phyloP scores from a whole-genome alignment of 2,888 invertebrate genomes.

The Brenthis daphne region DNA sequence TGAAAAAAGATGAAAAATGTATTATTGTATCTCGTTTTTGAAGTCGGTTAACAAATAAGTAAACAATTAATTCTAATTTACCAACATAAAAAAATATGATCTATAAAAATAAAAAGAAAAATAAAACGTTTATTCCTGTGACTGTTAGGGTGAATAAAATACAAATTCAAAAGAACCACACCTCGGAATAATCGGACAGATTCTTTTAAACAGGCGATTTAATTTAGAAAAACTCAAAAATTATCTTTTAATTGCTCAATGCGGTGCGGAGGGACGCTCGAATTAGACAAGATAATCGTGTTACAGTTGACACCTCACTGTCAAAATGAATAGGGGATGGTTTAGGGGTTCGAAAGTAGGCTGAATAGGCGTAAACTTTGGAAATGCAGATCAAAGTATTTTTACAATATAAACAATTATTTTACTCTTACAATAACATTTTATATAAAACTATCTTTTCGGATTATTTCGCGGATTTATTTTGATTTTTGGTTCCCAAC shows the following conservation, averaged over 20 bases:
- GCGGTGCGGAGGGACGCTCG: constrained; percentile 36
- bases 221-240: constrained; percentile 50
- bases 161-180: constrained; percentile 28
- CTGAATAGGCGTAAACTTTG: constrained; percentile 1
- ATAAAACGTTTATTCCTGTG: not conserved
- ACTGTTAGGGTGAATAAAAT: not conserved
- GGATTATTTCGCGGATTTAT: no score
- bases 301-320: constrained; percentile 49
- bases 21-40: no score
- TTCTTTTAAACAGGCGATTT: constrained; percentile 38
- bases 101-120: not conserved
- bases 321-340: constrained; percentile 44
- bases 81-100: not conserved
- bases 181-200: constrained; percentile 45
- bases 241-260: constrained; percentile 53
- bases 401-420: no score
- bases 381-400: not conserved
- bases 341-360: constrained; percentile 24
- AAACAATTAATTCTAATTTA: no score
- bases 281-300: constrained; percentile 50
- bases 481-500: no score
- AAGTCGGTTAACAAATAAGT: no score
- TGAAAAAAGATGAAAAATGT: no score
- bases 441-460: no score
- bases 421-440: no score